These are phyloP conservation scores for Sebastes iracundus DNA, from an alignment of 2,797 vertebrate genomes.

Conservation along the genomic window DNA sequence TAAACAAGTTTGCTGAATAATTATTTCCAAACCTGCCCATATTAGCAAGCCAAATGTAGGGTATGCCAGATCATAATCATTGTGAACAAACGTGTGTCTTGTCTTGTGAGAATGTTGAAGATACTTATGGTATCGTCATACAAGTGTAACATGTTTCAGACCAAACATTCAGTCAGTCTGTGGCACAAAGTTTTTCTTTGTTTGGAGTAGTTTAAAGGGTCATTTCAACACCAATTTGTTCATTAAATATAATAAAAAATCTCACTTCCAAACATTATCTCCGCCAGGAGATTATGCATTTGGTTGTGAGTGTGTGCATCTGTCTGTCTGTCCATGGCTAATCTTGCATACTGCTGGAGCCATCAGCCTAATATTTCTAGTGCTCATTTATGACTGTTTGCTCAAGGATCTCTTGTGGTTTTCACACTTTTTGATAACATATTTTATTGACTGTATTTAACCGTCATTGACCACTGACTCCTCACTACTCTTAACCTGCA, in stretches of 20 bases:
- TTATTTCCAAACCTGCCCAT: not conserved
- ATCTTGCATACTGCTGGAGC: not conserved
- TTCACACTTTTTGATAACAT: no score
- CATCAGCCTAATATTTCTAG: not conserved
- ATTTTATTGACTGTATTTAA: accelerated
- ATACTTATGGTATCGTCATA: not conserved
- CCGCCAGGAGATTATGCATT: not conserved
- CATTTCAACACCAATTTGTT: not conserved
- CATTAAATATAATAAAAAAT: not conserved
- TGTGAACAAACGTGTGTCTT: not conserved
- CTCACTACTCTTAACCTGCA: not conserved
- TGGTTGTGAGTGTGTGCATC: not conserved
- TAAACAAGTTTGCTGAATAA: not conserved
- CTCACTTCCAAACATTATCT: not conserved
- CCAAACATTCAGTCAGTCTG: not conserved
- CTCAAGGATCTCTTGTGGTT: not conserved
- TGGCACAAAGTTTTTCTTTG: not conserved
- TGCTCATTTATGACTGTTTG: accelerated
- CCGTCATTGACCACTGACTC: not conserved
- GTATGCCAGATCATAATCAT: not conserved
- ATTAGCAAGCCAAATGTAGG: not conserved
- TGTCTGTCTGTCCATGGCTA: not conserved
- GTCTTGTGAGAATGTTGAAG: not conserved
- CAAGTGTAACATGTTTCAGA: not conserved
- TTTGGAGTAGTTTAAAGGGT: not conserved